These are phyloP conservation scores for Callaeas wilsoni DNA, from an alignment of 2,113 vertebrate genomes.

Conservation along the genomic window DNA sequence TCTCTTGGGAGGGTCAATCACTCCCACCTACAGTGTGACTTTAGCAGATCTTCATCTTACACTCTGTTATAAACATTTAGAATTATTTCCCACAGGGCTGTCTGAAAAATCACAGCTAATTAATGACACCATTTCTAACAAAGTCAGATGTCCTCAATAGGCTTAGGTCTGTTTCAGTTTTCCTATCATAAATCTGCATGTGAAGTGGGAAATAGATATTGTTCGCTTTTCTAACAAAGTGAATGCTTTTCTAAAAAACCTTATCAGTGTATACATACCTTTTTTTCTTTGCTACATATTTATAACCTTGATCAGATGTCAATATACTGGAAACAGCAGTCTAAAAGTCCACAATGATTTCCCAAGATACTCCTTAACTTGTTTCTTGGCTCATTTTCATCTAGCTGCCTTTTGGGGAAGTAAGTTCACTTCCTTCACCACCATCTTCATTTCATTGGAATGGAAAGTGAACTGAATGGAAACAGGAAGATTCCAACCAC, in stretches of 20 bases:
- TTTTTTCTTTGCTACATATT: neutral
- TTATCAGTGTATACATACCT: neutral
- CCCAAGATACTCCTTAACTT: neutral
- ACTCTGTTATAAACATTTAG: neutral
- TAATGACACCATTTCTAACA: neutral
- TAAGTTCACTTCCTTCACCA: neutral
- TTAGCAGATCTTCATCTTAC: neutral
- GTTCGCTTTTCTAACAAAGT: neutral
- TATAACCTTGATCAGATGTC: neutral
- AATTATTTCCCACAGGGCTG: neutral
- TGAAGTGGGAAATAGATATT: neutral
- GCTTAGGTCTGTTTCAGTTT: neutral
- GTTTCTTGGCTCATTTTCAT: neutral
- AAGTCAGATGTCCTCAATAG: neutral
- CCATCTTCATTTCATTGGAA: neutral
- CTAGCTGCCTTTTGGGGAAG: neutral
- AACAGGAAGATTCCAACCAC: conserved; percentile 19
- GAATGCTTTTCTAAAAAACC: neutral
- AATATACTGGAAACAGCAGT: neutral
- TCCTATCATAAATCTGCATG: neutral
- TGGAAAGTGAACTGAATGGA: neutral
- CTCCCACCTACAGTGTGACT: neutral
- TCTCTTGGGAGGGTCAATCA: neutral
- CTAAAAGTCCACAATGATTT: neutral
- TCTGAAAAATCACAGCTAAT: neutral